phyloP scores from a whole-genome alignment of 2,113 vertebrate genomes.

The Lanius ludovicianus region DNA sequence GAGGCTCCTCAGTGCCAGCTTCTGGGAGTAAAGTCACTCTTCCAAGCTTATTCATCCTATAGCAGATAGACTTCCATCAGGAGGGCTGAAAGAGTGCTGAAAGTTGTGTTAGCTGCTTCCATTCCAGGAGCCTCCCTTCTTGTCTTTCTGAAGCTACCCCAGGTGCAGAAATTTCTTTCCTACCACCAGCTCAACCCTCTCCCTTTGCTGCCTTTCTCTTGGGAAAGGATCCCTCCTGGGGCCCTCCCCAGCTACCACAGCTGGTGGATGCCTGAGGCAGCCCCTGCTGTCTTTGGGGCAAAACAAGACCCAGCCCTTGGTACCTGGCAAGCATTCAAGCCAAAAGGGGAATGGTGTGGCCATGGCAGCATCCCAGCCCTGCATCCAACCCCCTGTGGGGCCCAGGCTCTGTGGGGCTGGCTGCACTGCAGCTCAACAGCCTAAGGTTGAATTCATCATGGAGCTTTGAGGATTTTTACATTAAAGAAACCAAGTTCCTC shows the following conservation, averaged over 20 bases:
- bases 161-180: background rate
- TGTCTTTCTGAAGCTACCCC: background rate
- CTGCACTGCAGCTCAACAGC: background rate
- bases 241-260: background rate
- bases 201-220: background rate
- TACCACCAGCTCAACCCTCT: background rate
- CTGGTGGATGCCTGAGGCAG: background rate
- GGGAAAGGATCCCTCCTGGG: background rate
- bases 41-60: background rate
- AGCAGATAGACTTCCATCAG: background rate
- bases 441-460: background rate
- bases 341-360: background rate
- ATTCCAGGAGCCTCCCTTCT: background rate
- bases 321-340: background rate
- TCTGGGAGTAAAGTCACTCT: background rate
- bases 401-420: background rate
- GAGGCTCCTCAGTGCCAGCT: background rate
- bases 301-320: background rate
- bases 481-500: background rate
- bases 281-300: background rate
- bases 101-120: background rate
- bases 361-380: background rate
- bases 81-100: background rate
- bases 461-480: background rate
- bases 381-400: background rate